Percentiles rank a stretch among this genome's conserved stretches.
Conservation (phyloP, 2,888 invertebrate genomes). For the Thysanoteuthis rhombus region DNA sequence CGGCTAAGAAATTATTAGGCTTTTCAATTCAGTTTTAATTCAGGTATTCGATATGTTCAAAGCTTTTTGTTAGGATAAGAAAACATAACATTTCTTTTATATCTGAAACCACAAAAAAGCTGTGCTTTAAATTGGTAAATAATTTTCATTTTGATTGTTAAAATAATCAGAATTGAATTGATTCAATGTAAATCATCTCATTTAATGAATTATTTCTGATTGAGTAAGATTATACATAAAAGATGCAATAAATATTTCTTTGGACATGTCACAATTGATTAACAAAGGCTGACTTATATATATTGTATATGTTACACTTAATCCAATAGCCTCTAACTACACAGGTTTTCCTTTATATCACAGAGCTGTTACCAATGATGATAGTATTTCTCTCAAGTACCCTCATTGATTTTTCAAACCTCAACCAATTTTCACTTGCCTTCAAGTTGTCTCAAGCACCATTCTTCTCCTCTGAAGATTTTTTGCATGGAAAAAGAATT, state of each 20-base stretch:
- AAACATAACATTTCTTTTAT: too few relatives aligned
- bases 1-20: too few relatives aligned
- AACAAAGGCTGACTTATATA: background rate
- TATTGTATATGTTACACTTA: background rate
- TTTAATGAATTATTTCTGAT: too few relatives aligned
- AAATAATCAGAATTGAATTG: too few relatives aligned
- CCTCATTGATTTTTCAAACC: background rate
- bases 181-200: too few relatives aligned
- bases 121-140: too few relatives aligned
- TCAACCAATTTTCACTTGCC: background rate
- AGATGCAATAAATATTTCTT: background rate
- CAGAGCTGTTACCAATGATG: background rate
- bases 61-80: too few relatives aligned
- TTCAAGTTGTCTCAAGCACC: slow-evolving; percentile 12
- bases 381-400: background rate
- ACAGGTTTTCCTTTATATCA: background rate
- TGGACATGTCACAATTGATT: background rate
- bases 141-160: too few relatives aligned
- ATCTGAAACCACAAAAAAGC: too few relatives aligned
- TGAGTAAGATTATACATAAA: too few relatives aligned
- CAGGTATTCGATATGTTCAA: too few relatives aligned
- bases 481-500: background rate
- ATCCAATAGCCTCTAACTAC: background rate
- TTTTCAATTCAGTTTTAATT: too few relatives aligned
- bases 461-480: background rate